Conservation (phyloP, 2,113 vertebrate species). For the Irena cyanogastra region DNA sequence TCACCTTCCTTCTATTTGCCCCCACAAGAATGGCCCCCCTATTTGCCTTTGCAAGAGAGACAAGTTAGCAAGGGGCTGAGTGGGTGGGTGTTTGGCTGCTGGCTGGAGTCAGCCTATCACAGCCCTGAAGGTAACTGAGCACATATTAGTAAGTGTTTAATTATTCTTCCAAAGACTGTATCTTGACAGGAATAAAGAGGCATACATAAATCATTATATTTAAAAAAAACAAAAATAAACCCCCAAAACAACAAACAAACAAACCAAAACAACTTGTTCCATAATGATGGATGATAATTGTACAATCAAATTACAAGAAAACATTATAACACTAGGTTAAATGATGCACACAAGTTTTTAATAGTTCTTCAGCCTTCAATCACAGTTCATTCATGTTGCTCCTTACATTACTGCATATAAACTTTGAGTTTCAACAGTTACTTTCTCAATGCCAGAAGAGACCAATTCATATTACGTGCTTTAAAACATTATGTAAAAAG, state of each 20-base stretch:
- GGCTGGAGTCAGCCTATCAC: neutral
- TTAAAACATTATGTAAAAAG: neutral
- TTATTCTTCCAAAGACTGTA: neutral
- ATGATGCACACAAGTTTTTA: neutral
- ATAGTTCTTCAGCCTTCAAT: neutral
- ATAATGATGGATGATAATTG: neutral
- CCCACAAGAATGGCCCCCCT: rapidly evolving
- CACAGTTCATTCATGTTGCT: neutral
- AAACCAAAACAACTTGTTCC: neutral
- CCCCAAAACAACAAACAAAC: neutral
- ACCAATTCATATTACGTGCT: neutral
- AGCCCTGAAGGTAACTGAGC: neutral
- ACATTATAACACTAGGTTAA: neutral
- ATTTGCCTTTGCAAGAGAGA: neutral
- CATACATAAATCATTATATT: neutral
- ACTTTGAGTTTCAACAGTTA: neutral
- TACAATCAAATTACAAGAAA: neutral
- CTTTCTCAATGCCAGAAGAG: neutral
- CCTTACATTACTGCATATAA: neutral
- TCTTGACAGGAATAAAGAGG: neutral
- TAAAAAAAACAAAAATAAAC: neutral
- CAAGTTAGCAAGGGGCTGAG: neutral
- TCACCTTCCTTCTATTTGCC: neutral
- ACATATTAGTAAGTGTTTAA: neutral
- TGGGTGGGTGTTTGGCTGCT: neutral